Base-by-base conservation (phyloP, 2,888 invertebrate genomes). In the Physocephala rufipes region DNA sequence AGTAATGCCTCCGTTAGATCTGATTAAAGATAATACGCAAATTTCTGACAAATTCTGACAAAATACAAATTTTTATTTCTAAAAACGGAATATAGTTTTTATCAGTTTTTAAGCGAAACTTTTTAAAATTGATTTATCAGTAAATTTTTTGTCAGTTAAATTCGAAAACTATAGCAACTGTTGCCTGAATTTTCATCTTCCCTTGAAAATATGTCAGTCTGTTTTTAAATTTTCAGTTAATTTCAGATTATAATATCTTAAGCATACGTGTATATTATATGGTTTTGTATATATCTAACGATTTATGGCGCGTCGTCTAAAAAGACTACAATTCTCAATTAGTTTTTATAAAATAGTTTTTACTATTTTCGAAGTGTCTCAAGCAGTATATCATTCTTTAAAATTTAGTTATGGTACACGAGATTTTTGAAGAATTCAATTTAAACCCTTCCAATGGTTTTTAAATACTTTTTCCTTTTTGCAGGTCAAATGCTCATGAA, bases 401-500 rank as follows among this genome's bases (percentile, higher is more conserved):
- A 74, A 68, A 61, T 30, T 74, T 71, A 73, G 72, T 74, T 70
- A 71, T 66, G 65, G 62, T 61, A 71, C 15, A 62, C 24, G 28
- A 43, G 49, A 59, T n/a, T n/a, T n/a, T n/a, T 61, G 36, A 30
- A 63, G 19, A n/a, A 24, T 28, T 12, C 43, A 24, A 15, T 13
- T 12, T 15, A 24, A 19, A 9, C 16, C 16, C 2, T 59, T 28
- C 2, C 9, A 59, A 19, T 4, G 19, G 19, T 13, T 45, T 43
- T 13, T 49, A 9, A 36, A n/a, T 43, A 36, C n/a, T 12, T 45
- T 45, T 30, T 59, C n/a, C 19, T 62, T 70, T 70, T 78, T 76
- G 3, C 80, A 97, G 96, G 96, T 86, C 93, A 95, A 87, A 95
- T 95, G 93, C 89, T 97, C 81, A 89, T 96, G 79, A 95, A 95